Evolutionary conservation across 2,797 vertebrate species (phyloP), one percentile per base, ranked within the genome.

Genomic region (Sparus aurata): DNA sequence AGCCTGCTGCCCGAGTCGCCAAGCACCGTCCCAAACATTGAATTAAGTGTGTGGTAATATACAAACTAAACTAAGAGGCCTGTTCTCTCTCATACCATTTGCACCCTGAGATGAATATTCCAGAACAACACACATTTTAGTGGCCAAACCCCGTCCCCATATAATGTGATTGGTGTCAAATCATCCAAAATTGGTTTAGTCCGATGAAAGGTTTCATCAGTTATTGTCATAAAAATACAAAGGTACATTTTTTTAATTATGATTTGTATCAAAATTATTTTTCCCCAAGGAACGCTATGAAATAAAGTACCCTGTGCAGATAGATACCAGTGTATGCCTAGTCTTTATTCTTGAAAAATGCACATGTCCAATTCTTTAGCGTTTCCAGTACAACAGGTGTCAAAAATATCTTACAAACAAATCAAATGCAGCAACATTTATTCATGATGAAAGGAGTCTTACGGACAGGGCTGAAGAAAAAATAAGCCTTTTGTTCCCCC

Each of bases 341-440:
- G 87, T 85, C 79, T 94, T 91, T 92, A 91, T 89, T 93, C 86
- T 92, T 91, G 85, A 92, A 94, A 95, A 95, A 93, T 90, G 85
- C 84, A 91, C 83, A 73, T 83, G 88, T 91, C 91, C 91, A 92
- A 93, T 91, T 89, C 80, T 89, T 92, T 82, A 89, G 87, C 79
- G 88, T 93, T 95, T 96, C 96, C 95, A 96, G 95, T 95, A 95
- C 91, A 93, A 93, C 94, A 96, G 95, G 93, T 94, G 93, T 94
- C 90, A 92, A 95, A 95, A 94, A 93, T 91, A 93, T 93, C 93
- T 94, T 96, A 95, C 94, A 97, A 96, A 95, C 95, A 96, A 96
- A 94, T 94, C 86, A 92, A 97, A 94, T 91, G 96, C 95, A 92
- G 92, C 95, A 95, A 91, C 90, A 86, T 87, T 89, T 92, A 94